A percentile compares a stretch with the other conserved stretches of the same genome.
Evolutionary conservation across 2,888 invertebrate species (phyloP).

Genomic region (Nycteola revayana): DNA sequence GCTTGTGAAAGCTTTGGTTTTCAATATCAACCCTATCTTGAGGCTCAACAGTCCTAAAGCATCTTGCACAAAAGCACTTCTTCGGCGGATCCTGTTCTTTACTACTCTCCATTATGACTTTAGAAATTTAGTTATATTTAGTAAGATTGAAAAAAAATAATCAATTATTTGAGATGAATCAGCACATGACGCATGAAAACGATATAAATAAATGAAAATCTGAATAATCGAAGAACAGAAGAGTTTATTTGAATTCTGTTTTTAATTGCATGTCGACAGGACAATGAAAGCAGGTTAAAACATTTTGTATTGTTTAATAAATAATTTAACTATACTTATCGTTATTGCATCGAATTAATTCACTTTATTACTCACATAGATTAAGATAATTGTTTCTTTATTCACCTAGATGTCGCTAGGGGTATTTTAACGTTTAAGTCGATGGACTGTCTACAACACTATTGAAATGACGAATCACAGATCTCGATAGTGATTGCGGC

Average conservation of each 20-base stretch:
- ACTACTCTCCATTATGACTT: conserved; percentile 43
- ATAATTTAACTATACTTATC: too few relatives aligned
- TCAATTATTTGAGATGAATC: conserved; percentile 36
- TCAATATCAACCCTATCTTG: conserved; percentile 65
- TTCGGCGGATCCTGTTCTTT: conserved; percentile 54
- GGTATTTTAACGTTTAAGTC: background rate
- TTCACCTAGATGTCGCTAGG: conserved; percentile 20
- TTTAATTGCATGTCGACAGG: conserved; percentile 15
- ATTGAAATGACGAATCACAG: conserved; percentile 21
- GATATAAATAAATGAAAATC: conserved; percentile 39
- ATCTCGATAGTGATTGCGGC: conserved; percentile 23
- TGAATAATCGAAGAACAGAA: conserved; percentile 25
- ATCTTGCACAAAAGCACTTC: conserved; percentile 70
- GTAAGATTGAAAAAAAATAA: conserved; percentile 15
- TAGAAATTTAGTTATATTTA: conserved; percentile 38
- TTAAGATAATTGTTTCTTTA: too few relatives aligned
- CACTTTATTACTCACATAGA: too few relatives aligned
- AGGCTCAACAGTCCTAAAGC: conserved; percentile 60
- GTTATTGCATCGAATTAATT: too few relatives aligned
- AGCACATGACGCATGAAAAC: conserved; percentile 50
- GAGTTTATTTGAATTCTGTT: conserved; percentile 23
- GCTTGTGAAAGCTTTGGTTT: conserved; percentile 64
- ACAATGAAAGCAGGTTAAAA: background rate
- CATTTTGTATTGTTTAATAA: background rate
- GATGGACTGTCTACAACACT: conserved; percentile 24